Conservation (phyloP, 1,140 invertebrate genomes). For the Fragariocoptes setiger region DNA sequence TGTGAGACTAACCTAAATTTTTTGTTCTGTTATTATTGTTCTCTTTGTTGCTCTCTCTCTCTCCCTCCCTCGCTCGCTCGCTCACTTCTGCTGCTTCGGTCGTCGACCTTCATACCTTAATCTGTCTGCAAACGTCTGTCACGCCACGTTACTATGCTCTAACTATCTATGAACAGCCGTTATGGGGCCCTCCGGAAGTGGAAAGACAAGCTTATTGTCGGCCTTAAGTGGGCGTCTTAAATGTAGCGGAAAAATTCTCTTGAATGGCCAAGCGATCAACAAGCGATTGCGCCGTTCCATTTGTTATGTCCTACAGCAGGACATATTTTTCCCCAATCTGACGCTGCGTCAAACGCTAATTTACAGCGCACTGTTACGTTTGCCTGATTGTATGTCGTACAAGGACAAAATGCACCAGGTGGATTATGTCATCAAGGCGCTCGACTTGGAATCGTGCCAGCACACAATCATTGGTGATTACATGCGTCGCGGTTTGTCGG, state of each 20-base stretch:
- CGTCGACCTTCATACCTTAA: not conserved
- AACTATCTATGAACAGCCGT: too few species aligned
- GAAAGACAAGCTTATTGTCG: slow-evolving; percentile 50
- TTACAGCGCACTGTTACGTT: slow-evolving; percentile 32
- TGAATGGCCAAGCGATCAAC: slow-evolving; percentile 37
- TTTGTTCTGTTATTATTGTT: not conserved
- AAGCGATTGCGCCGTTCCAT: slow-evolving; percentile 41
- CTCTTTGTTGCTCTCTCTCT: not conserved
- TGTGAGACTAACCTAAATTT: not conserved
- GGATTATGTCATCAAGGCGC: slow-evolving; percentile 39
- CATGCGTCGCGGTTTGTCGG: slow-evolving; percentile 39
- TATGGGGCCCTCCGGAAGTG: slow-evolving; percentile 16
- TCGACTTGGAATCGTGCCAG: slow-evolving; percentile 39
- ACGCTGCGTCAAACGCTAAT: slow-evolving; percentile 43
- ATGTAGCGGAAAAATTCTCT: slow-evolving; percentile 31
- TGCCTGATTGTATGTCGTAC: slow-evolving; percentile 38
- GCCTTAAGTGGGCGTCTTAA: slow-evolving; percentile 33
- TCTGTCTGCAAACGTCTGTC: not conserved
- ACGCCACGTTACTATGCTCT: not conserved
- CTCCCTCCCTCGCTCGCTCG: too few species aligned
- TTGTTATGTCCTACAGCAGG: slow-evolving; percentile 50
- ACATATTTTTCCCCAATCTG: slow-evolving; percentile 47
- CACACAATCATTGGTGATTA: slow-evolving; percentile 51
- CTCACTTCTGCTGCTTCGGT: too few species aligned
- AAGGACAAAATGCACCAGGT: slow-evolving; percentile 42